These are phyloP conservation scores for Perca schrenkii DNA, from an alignment of 2,113 vertebrate species.

Conservation along the genomic window DNA sequence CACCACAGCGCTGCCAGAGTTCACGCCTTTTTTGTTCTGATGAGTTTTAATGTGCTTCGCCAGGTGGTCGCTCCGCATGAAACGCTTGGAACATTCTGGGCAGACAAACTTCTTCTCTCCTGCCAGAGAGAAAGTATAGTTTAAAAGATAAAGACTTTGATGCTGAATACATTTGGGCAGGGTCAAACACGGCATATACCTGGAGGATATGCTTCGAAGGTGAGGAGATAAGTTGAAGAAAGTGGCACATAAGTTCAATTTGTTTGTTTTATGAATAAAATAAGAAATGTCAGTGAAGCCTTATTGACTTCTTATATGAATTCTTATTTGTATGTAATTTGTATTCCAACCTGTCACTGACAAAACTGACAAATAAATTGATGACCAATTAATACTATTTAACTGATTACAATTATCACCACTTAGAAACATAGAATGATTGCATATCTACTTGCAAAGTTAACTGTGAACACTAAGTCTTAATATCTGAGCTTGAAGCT, in stretches of 20 bases:
- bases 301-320: not conserved
- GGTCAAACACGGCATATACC: constrained; percentile 15
- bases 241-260: not conserved
- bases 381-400: constrained; percentile 15
- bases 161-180: constrained; percentile 31
- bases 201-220: constrained; percentile 1
- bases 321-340: not conserved
- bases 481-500: constrained; percentile 28
- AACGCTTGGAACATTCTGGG: constrained; percentile 98
- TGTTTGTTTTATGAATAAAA: constrained; percentile 22
- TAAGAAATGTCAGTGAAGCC: not conserved
- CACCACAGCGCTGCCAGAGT: constrained; percentile 92
- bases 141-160: constrained; percentile 19
- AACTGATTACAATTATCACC: constrained; percentile 30
- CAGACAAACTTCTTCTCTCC: constrained; percentile 99
- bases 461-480: constrained; percentile 29
- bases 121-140: constrained; percentile 72
- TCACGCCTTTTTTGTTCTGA: constrained; percentile 99
- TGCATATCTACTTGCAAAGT: constrained; percentile 36
- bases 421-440: constrained; percentile 32
- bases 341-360: constrained; percentile 29
- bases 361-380: not conserved
- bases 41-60: constrained; percentile 99
- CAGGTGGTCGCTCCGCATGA: constrained; percentile 99
- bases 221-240: constrained; percentile 2